phyloP scores from a whole-genome alignment of 2,888 invertebrate genomes.

The Drosophila monieri region DNA sequence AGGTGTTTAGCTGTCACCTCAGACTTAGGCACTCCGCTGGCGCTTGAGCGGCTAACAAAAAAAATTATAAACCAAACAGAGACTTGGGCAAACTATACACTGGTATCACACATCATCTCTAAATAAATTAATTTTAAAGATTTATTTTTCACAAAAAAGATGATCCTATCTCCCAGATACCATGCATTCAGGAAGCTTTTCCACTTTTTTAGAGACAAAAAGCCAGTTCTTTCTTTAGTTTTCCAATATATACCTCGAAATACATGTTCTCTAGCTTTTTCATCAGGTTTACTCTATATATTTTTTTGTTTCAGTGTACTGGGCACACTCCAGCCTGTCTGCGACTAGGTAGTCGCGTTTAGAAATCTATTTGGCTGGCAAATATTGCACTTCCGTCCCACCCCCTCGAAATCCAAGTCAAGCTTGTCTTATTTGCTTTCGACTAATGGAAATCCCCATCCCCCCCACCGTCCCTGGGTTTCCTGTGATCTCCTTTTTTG shows the following conservation, averaged over 20 bases:
- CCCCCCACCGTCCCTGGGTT: neutral
- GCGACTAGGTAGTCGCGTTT: constrained; percentile 52
- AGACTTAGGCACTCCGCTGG: constrained; percentile 64
- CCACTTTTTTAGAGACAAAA: no score
- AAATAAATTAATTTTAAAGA: no score
- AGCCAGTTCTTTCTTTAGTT: no score
- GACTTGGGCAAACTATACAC: neutral
- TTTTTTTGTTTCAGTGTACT: neutral
- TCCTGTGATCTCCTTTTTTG: constrained; percentile 36
- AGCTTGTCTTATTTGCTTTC: constrained; percentile 72
- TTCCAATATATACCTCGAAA: no score
- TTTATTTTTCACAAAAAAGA: no score
- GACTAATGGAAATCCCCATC: constrained; percentile 59
- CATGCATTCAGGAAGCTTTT: no score
- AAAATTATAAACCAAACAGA: constrained; percentile 5
- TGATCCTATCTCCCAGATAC: no score
- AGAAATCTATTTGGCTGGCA: constrained; percentile 73
- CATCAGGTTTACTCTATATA: neutral
- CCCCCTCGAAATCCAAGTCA: constrained; percentile 66
- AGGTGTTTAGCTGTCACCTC: constrained; percentile 81
- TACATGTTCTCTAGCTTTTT: no score
- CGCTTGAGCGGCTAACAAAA: constrained; percentile 3
- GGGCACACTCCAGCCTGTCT: constrained; percentile 18
- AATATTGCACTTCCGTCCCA: constrained; percentile 73
- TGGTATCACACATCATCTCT: neutral